A percentile compares a stretch with the other conserved stretches of the same genome.
Evolutionary conservation across 2,113 vertebrate species (phyloP).

Genomic region (Dicaeum eximium): DNA sequence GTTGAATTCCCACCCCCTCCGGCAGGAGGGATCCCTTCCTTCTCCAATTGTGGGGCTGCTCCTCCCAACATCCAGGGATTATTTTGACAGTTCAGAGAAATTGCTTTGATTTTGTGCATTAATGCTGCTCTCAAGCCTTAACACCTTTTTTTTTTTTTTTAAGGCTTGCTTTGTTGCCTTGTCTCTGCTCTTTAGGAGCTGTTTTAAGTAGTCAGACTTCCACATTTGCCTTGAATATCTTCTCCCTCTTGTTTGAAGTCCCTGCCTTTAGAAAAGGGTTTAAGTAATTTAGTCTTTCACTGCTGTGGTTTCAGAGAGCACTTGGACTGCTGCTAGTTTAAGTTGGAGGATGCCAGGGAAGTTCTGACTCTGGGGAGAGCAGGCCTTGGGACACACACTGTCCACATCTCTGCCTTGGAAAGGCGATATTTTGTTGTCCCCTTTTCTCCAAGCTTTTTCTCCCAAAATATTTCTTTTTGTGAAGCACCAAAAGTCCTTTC

Average conservation of each 20-base stretch:
- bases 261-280: neutral
- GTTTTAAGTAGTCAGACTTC: constrained; percentile 4
- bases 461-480: neutral
- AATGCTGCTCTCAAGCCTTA: neutral
- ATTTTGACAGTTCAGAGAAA: neutral
- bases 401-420: neutral
- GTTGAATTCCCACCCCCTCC: neutral
- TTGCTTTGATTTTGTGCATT: neutral
- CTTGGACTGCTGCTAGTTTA: neutral
- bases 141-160: neutral
- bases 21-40: neutral
- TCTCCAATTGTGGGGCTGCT: neutral
- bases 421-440: neutral
- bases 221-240: neutral
- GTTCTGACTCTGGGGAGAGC: neutral
- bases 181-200: neutral
- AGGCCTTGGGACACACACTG: neutral
- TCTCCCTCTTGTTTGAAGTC: neutral
- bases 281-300: neutral
- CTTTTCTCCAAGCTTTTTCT: neutral
- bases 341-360: neutral
- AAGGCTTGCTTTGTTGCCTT: neutral
- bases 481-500: too few species aligned
- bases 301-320: neutral
- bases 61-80: neutral